Evolutionary conservation across 2,113 vertebrate species (phyloP), one percentile per base, ranked within the genome.

Genomic region (Gobius niger): DNA sequence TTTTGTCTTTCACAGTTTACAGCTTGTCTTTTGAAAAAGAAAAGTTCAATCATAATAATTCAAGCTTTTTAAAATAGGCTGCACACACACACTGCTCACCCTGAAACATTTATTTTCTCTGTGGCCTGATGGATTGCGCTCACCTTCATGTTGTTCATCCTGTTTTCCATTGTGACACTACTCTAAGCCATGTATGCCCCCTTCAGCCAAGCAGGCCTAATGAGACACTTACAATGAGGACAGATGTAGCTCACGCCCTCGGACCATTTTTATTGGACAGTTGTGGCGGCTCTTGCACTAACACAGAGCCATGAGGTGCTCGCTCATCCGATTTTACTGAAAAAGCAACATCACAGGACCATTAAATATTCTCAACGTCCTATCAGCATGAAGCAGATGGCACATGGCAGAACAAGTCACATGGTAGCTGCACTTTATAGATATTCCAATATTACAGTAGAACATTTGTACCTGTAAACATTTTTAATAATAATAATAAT

Each of bases 71-170:
- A 6, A 24, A 12, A 54, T 19, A 56, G 34, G 19, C 34, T 14
- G 53, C 13, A 16, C 10, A 40, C 53, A 34, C 12, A 9, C 18
- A 16, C 18, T 53, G 16, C 10, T 18, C 7, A 18, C 18, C 53
- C 19, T 56, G 14, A 41, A 73, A 73, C 47, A 73, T 82, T 83
- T 11, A 78, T 83, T 89, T 82, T 49, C 78, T 65, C 66, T 19
- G 60, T n/a, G 66, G 63, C 65, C 72, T 83, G 81, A 87, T 88
- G 70, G 81, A 90, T 89, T 77, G 75, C 47, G 41, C 72, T 90
- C 84, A 86, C 86, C 84, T 85, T 89, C 75, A 82, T 69, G 83
- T 86, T 88, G 86, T 90, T 85, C 81, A 78, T 87, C 81, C 85
- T 82, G 85, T 83, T 81, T 73, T 82, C 78, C 71, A 12, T 70